phyloP scores from a whole-genome alignment of 1,140 invertebrate species.

The Helicoverpa armigera region DNA sequence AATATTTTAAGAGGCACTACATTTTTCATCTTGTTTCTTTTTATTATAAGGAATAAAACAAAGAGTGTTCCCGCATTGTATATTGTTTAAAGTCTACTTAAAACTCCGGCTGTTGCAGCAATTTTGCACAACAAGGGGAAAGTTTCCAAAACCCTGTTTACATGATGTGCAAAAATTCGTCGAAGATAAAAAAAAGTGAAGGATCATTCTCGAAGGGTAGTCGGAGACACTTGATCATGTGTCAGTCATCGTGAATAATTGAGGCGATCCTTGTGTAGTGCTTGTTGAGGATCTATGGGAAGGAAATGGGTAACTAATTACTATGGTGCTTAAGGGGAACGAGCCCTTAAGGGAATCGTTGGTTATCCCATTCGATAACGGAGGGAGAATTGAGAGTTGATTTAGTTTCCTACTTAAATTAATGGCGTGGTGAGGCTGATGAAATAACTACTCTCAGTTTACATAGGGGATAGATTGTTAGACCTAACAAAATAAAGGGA shows the following conservation, averaged over 20 bases:
- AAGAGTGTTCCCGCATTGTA: too few species aligned
- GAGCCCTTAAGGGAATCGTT: neutral
- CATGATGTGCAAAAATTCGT: conserved; percentile 17
- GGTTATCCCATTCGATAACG: neutral
- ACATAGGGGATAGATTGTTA: too few species aligned
- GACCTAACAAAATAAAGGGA: too few species aligned
- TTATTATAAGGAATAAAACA: too few species aligned
- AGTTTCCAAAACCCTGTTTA: conserved; percentile 1
- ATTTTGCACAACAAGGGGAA: neutral
- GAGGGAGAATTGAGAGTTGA: neutral
- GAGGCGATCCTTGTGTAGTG: neutral
- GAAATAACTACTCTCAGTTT: too few species aligned
- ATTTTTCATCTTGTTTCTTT: neutral
- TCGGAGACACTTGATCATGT: conserved; percentile 30
- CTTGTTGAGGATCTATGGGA: neutral
- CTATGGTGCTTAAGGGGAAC: conserved; percentile 7
- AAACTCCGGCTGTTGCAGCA: neutral
- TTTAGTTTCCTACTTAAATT: neutral
- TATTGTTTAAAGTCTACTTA: neutral
- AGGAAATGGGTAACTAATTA: conserved; percentile 39
- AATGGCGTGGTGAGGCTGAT: too few species aligned
- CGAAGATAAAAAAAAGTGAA: neutral
- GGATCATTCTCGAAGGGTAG: conserved; percentile 24
- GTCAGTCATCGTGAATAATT: conserved; percentile 40
- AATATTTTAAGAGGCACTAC: neutral